Evolutionary conservation across 2,888 invertebrate genomes (phyloP), one percentile per base, ranked within the genome.

Genomic region (Aphidoletes aphidimyza): DNA sequence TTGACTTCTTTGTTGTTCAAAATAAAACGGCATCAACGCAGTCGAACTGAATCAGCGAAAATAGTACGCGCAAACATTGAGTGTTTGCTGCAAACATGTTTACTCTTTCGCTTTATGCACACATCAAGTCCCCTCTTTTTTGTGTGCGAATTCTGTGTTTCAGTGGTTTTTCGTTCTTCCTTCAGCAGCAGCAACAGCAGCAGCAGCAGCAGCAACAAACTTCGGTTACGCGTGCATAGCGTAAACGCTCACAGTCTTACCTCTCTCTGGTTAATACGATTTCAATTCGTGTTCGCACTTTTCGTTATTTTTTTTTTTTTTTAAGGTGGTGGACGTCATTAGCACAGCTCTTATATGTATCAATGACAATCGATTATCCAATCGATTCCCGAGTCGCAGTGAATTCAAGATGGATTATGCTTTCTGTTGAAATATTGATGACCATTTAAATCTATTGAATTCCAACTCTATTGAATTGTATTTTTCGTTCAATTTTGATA

Each of bases 31-130:
- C 22, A 26, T 26, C 54, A 26, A 54, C 54, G 54, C 14, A 69
- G 26, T 30, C 54, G 34, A 9, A 30, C 8, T 42, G 42, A 42
- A 42, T 9, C 6, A 42, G 30, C 5, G 69, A 9, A 34, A 30
- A 30, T 69, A 17, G 69, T 69, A 69, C 69, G 69, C 17, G 81
- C 81, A 81, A 81, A 37, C 81, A 81, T 1, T 1, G 0, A 8
- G 34, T 81, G 81, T 81, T 81, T 81, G 81, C 81, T n/a, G 81
- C 81, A 81, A 81, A 81, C 81, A 81, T 81, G 81, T 81, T 81
- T 81, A 81, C 37, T 37, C n/a, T 37, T n/a, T 37, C 8, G n/a
- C 37, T 37, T 11, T 81, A 37, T 17, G 39, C 11, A 81, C 17
- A 37, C 81, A 3, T 22, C 2, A 14, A 3, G 81, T 81, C 81